Conservation (phyloP, 2,113 vertebrate genomes). For the Poeciliopsis turrubarensis region DNA sequence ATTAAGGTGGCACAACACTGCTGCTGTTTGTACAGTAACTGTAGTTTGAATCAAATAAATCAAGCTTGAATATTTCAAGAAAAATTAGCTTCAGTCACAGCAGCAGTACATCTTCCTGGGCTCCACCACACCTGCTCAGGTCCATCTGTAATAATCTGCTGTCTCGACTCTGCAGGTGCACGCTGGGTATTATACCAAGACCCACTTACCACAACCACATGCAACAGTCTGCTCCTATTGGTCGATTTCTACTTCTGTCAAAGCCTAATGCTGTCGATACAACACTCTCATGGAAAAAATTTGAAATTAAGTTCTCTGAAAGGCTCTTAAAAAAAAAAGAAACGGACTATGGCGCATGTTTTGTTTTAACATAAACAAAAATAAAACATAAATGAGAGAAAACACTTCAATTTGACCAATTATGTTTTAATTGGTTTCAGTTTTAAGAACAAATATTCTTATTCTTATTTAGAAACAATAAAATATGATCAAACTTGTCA, state of each 20-base stretch:
- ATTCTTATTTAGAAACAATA: too few species aligned
- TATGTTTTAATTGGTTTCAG: too few species aligned
- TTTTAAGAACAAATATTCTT: too few species aligned
- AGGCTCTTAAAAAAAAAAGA: too few species aligned
- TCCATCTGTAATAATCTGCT: conserved; percentile 49
- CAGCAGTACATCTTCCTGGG: conserved; percentile 47
- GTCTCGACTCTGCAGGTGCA: conserved; percentile 64
- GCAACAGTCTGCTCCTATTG: conserved; percentile 24
- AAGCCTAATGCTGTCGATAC: conserved; percentile 15
- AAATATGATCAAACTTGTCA: too few species aligned
- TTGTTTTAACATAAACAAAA: too few species aligned
- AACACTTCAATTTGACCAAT: too few species aligned
- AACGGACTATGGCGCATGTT: too few species aligned
- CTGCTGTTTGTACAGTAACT: neutral
- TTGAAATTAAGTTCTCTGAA: conserved; percentile 21
- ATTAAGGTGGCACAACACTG: conserved; percentile 11
- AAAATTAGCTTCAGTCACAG: conserved; percentile 36
- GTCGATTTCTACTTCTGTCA: conserved; percentile 18
- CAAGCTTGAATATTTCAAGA: conserved; percentile 12
- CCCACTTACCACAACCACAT: conserved; percentile 59
- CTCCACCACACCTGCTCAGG: conserved; percentile 61
- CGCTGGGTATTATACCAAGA: conserved; percentile 52
- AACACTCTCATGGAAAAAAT: neutral
- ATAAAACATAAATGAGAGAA: too few species aligned
- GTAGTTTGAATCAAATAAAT: conserved; percentile 11